phyloP scores from a whole-genome alignment of 2,113 vertebrate genomes.

The Mungos mungo region DNA sequence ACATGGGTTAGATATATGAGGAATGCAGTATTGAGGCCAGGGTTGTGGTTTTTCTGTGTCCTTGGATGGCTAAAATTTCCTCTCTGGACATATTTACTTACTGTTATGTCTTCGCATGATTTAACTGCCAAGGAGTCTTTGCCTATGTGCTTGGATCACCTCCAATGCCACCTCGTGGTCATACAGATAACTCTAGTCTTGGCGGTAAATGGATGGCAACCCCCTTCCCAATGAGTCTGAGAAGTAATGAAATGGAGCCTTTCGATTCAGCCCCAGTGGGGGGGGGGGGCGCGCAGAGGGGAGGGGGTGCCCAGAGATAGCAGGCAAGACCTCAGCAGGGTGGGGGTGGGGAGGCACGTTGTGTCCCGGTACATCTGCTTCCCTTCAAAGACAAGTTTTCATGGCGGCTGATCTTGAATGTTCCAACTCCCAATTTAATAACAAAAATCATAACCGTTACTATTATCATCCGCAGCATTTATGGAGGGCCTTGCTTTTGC shows the following conservation, averaged over 20 bases:
- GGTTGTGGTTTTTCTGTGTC: constrained; percentile 82
- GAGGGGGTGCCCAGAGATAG: rapidly evolving
- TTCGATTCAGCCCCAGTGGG: not conserved
- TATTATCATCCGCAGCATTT: rapidly evolving
- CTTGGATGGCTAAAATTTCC: constrained; percentile 82
- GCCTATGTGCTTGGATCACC: constrained; percentile 69
- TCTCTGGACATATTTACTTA: constrained; percentile 83
- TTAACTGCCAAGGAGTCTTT: constrained; percentile 80
- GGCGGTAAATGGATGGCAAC: constrained; percentile 61
- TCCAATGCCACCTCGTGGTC: constrained; percentile 79
- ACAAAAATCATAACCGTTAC: not conserved
- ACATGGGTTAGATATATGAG: constrained; percentile 76
- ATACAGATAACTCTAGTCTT: constrained; percentile 75
- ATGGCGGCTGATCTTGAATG: not conserved
- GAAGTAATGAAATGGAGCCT: constrained; percentile 40
- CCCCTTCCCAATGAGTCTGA: constrained; percentile 50
- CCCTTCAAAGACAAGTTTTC: not conserved
- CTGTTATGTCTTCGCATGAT: constrained; percentile 82
- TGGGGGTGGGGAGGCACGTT: not conserved
- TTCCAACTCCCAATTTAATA: not conserved
- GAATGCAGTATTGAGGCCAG: constrained; percentile 81
- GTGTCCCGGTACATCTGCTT: rapidly evolving
- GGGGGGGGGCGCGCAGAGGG: no score
- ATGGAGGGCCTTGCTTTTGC: not conserved
- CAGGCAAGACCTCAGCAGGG: rapidly evolving